Evolutionary conservation across 2,797 vertebrate genomes (phyloP), one percentile per base, ranked within the genome.

Genomic region (Esox lucius): DNA sequence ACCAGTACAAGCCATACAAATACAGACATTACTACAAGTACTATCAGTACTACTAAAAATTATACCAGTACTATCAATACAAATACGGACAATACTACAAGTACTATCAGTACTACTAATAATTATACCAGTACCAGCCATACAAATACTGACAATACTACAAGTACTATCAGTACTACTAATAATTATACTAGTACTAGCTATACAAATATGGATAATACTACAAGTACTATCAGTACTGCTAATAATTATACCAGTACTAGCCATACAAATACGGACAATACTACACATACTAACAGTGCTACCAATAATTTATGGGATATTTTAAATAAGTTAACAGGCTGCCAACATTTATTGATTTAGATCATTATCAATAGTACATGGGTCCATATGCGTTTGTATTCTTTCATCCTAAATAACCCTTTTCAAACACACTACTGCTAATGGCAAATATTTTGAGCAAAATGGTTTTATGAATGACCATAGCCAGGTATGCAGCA

Each of bases 381-480:
- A 56, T 56, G 53, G 53, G 53, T n/a, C 7, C 53, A 51, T 51
- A 51, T 51, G 49, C 15, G 17, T 68, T 42, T 15, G 13, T 16
- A 22, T 26, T 39, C 7, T 26, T 15, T 48, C 24, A 15, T 31
- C 61, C 61, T 64, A 31, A 31, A 31, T 5, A 31, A 31, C 61
- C n/a, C 42, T 15, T 48, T 16, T 67, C 33, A 46, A 12, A 48
- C 49, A 56, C 51, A 53, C 28, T 19, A 11, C 35, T 49, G 42
- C 12, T 24, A 24, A 24, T 69, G 9, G 2, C 5, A 24, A 42
- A 15, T 46, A 11, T 68, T 28, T 19, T 33, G 6, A 19, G 78
- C 59, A 61, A 77, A 83, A 75, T 22, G 19, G 76, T 77, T 80
- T 83, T 78, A 88, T 81, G 85, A 85, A 83, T 87, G 84, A 83